These are phyloP conservation scores for Lymantria monacha DNA, from an alignment of 2,888 invertebrate genomes.

Conservation along the genomic window DNA sequence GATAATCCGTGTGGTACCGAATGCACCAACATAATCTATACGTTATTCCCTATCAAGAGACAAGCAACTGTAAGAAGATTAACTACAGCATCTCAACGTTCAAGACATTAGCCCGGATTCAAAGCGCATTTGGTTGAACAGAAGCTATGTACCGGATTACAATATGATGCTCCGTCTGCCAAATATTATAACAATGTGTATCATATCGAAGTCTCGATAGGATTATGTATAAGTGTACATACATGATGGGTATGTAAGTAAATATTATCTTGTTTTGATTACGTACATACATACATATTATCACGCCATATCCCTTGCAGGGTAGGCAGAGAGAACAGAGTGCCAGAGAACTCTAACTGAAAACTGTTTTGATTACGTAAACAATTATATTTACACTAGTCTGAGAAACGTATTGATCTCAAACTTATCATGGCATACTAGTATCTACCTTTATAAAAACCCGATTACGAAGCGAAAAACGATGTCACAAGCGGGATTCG, in stretches of 20 bases:
- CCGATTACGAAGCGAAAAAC: no score
- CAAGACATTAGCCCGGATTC: conserved; percentile 39
- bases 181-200: conserved; percentile 33
- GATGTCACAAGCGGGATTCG: no score
- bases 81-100: conserved; percentile 45
- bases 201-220: conserved; percentile 11
- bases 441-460: no score
- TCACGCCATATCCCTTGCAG: no score
- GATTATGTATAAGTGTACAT: not conserved
- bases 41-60: conserved; percentile 50
- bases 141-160: conserved; percentile 35
- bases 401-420: no score
- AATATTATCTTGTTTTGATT: not conserved
- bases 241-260: not conserved
- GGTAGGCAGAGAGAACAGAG: no score
- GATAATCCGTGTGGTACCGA: conserved; percentile 58
- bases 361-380: not conserved
- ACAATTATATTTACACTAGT: no score
- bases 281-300: no score
- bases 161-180: conserved; percentile 19
- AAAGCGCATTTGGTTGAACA: conserved; percentile 28
- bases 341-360: no score
- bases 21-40: conserved; percentile 58
- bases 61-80: conserved; percentile 56
- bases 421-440: no score